Conservation (phyloP, 2,113 vertebrate genomes). For the Platichthys stellatus region DNA sequence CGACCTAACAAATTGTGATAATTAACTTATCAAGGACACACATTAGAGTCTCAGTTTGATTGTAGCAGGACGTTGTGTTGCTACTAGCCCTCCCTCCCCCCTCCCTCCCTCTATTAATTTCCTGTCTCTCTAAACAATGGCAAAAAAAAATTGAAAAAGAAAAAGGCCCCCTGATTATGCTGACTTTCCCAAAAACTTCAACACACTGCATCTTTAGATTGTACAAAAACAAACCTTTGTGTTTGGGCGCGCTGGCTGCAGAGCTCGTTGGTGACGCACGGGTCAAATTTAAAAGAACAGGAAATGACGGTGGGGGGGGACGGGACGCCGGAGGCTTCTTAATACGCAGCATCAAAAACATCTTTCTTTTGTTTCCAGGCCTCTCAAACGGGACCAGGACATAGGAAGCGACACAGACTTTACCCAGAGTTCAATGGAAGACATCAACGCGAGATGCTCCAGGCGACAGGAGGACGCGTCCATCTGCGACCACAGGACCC, state of each 20-base stretch:
- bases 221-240: background rate
- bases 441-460: constrained; percentile 73
- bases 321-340: too few relatives aligned
- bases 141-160: background rate
- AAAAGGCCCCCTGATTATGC: too few relatives aligned
- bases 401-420: constrained; percentile 85
- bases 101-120: background rate
- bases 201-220: background rate
- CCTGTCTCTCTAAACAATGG: background rate
- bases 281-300: background rate
- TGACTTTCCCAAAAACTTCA: background rate
- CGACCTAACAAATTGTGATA: too few relatives aligned
- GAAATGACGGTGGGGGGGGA: background rate
- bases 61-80: too few relatives aligned
- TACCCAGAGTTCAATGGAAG: constrained; percentile 85
- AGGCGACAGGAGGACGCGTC: constrained; percentile 69
- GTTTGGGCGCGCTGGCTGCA: background rate
- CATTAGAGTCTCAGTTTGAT: too few relatives aligned
- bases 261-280: background rate
- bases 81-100: too few relatives aligned
- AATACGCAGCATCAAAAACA: background rate
- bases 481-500: constrained; percentile 82
- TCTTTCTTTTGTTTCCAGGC: constrained; percentile 65
- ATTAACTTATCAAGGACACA: too few relatives aligned
- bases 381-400: constrained; percentile 81